A percentile compares a stretch with the other conserved stretches of the same genome.
Conservation (phyloP, 1,140 invertebrate genomes). For the Lysiphlebus fabarum region DNA sequence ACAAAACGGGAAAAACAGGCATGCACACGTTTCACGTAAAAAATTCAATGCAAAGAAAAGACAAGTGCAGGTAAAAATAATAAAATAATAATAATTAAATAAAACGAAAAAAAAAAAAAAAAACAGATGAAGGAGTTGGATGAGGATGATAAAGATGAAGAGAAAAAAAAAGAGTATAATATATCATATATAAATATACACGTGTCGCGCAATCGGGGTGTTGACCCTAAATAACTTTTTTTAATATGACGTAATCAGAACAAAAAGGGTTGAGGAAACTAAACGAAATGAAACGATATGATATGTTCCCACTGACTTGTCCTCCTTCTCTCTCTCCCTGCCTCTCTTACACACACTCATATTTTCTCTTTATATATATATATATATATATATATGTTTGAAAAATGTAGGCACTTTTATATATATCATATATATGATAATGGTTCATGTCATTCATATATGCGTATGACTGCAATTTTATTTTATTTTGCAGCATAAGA, state of each 20-base stretch:
- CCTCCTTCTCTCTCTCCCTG: no score
- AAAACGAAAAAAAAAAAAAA: slow-evolving; percentile 24
- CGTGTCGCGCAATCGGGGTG: slow-evolving; percentile 45
- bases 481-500: no score
- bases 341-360: no score
- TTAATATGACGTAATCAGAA: slow-evolving; percentile 50
- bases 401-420: no score
- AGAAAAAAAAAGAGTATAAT: slow-evolving; percentile 17
- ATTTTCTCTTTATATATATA: no score
- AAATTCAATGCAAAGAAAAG: slow-evolving; percentile 11
- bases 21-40: slow-evolving; percentile 24
- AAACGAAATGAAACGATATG: no score
- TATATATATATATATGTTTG: no score
- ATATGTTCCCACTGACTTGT: no score
- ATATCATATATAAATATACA: slow-evolving; percentile 34
- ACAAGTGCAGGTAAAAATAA: slow-evolving; percentile 10
- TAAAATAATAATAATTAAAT: no score
- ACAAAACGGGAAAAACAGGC: slow-evolving; percentile 20
- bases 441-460: no score
- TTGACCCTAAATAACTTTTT: slow-evolving; percentile 53
- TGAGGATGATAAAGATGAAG: background rate
- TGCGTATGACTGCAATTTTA: no score
- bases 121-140: slow-evolving; percentile 23
- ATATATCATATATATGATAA: no score
- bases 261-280: slow-evolving; percentile 45